Conservation (phyloP, 2,888 invertebrate genomes). For the Carcina quercana region DNA sequence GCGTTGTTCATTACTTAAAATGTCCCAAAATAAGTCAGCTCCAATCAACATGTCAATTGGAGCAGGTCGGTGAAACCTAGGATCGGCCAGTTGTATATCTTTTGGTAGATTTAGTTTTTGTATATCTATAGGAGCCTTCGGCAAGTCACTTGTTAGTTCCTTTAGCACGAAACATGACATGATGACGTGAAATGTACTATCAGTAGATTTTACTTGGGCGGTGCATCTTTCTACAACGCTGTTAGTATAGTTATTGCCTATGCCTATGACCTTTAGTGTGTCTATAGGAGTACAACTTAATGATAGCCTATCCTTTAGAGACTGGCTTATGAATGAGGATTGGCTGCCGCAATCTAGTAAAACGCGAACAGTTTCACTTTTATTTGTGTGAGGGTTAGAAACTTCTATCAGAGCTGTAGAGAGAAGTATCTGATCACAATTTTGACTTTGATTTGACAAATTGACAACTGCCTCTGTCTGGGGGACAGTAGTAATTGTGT, state of each 20-base stretch:
- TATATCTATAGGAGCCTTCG: slow-evolving; percentile 7
- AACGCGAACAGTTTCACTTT: slow-evolving; percentile 5
- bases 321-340: slow-evolving; percentile 4
- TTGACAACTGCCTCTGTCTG: not conserved
- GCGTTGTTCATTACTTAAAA: slow-evolving; percentile 16
- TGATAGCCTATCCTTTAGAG: slow-evolving; percentile 7
- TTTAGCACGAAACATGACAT: slow-evolving; percentile 17
- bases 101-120: slow-evolving; percentile 8
- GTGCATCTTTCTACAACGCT: slow-evolving; percentile 12
- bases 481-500: not conserved
- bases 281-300: slow-evolving; percentile 4
- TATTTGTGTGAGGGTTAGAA: slow-evolving; percentile 11
- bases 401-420: slow-evolving; percentile 14
- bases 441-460: not conserved
- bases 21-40: slow-evolving; percentile 19
- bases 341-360: slow-evolving; percentile 7
- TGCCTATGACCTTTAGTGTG: slow-evolving; percentile 14
- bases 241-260: slow-evolving; percentile 12
- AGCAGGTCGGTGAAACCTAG: slow-evolving; percentile 10
- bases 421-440: slow-evolving; percentile 6
- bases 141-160: slow-evolving; percentile 13
- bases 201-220: slow-evolving; percentile 9
- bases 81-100: slow-evolving; percentile 15
- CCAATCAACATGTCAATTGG: slow-evolving; percentile 14
- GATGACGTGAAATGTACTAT: slow-evolving; percentile 8